Conservation (phyloP, 2,113 vertebrate species). For the Scolopax mira region DNA sequence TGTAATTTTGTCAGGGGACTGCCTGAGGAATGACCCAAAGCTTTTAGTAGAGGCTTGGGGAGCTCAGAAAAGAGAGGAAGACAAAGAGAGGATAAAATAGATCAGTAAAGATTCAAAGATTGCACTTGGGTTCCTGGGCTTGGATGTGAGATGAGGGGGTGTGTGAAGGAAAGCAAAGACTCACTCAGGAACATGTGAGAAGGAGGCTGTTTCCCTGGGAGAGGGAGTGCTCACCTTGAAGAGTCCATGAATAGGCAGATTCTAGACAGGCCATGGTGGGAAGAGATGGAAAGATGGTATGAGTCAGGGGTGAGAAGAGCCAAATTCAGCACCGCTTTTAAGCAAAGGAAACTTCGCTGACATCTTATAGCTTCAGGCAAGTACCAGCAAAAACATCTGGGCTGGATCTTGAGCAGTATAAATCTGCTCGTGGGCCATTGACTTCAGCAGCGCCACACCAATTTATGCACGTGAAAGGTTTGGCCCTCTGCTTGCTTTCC, state of each 20-base stretch:
- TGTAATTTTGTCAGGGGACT: neutral
- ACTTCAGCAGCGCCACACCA: neutral
- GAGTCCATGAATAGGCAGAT: neutral
- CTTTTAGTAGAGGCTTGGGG: neutral
- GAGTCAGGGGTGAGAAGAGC: neutral
- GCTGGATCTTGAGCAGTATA: slow-evolving; percentile 9
- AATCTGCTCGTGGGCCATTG: neutral
- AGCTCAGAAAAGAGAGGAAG: neutral
- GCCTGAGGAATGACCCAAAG: neutral
- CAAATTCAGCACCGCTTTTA: slow-evolving; percentile 39
- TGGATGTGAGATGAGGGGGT: neutral
- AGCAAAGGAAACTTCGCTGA: slow-evolving; percentile 17
- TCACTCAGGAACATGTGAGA: neutral
- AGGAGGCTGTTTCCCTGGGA: neutral
- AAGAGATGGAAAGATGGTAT: neutral
- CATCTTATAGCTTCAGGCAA: slow-evolving; percentile 41
- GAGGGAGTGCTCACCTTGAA: neutral
- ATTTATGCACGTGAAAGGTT: neutral
- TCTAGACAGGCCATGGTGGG: neutral
- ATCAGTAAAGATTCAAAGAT: neutral
- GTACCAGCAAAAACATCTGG: slow-evolving; percentile 47
- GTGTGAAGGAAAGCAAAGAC: neutral
- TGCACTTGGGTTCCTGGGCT: neutral
- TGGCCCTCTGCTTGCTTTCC: neutral
- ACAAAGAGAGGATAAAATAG: neutral